Evolutionary conservation across 2,113 vertebrate species (phyloP).

Genomic region (Limanda limanda): DNA sequence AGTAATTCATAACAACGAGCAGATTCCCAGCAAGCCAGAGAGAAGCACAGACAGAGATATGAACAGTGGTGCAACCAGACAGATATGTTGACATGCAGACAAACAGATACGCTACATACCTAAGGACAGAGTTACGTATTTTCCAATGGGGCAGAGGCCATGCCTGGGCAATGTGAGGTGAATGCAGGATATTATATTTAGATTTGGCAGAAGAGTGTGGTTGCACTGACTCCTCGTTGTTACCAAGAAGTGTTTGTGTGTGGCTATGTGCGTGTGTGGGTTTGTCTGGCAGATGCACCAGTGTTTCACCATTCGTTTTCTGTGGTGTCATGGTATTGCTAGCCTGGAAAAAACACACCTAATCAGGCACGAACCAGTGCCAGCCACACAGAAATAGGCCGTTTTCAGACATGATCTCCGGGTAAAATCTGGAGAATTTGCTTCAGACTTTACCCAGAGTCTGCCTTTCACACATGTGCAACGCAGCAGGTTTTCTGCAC

Average conservation of each 20-base stretch:
- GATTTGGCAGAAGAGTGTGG: constrained; percentile 71
- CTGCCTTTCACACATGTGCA: too few relatives aligned
- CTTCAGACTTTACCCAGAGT: too few relatives aligned
- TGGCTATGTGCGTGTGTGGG: constrained; percentile 22
- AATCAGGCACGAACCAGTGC: constrained; percentile 37
- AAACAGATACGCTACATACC: constrained; percentile 47
- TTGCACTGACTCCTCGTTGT: constrained; percentile 73
- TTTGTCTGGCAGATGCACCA: constrained; percentile 47
- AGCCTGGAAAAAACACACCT: constrained; percentile 51
- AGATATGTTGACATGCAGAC: constrained; percentile 49
- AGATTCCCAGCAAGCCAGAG: constrained; percentile 41
- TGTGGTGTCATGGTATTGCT: constrained; percentile 51
- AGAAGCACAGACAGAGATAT: constrained; percentile 58
- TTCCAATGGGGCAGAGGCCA: constrained; percentile 67
- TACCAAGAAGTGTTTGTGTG: constrained; percentile 67
- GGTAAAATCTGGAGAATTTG: too few relatives aligned
- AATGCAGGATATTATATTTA: constrained; percentile 77
- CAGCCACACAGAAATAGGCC: constrained; percentile 24
- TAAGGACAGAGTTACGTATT: constrained; percentile 73
- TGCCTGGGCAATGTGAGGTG: constrained; percentile 67
- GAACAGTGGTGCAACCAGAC: constrained; percentile 48
- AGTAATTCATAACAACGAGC: constrained; percentile 22
- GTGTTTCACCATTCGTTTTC: constrained; percentile 58
- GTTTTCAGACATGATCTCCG: too few relatives aligned
- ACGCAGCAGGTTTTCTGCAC: too few relatives aligned